Percentiles rank a stretch among this genome's conserved stretches.
phyloP scores from a whole-genome alignment of 2,113 vertebrate genomes.

The Dromas ardeola region DNA sequence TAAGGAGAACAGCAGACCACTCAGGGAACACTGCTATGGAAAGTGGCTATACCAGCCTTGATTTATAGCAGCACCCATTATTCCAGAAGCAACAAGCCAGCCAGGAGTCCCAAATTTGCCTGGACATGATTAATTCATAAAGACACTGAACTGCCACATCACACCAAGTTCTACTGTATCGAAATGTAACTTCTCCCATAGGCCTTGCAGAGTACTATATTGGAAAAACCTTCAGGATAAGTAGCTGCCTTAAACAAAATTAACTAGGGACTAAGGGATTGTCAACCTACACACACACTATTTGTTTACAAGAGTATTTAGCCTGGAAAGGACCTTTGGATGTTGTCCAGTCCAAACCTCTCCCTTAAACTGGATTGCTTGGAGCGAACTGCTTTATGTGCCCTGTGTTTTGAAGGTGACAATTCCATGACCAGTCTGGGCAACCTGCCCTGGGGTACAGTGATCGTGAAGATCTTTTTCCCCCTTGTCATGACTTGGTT shows the following conservation, averaged over 20 bases:
- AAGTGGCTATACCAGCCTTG: neutral
- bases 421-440: neutral
- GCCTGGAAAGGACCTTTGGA: neutral
- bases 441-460: neutral
- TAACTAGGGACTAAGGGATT: neutral
- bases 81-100: neutral
- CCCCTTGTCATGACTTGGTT: neutral
- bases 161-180: neutral
- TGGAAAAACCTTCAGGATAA: neutral
- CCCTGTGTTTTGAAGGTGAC: accelerated
- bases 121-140: neutral
- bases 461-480: neutral
- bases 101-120: neutral
- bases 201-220: neutral
- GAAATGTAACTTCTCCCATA: neutral
- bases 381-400: neutral
- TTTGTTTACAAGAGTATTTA: neutral
- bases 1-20: neutral
- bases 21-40: neutral
- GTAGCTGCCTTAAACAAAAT: neutral
- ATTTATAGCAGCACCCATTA: neutral
- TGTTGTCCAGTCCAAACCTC: neutral
- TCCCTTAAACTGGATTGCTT: neutral
- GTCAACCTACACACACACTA: neutral
- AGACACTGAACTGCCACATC: neutral